Evolutionary conservation across 2,113 vertebrate species (phyloP), one percentile per base, ranked within the genome.

Genomic region (Lamprotornis superbus): DNA sequence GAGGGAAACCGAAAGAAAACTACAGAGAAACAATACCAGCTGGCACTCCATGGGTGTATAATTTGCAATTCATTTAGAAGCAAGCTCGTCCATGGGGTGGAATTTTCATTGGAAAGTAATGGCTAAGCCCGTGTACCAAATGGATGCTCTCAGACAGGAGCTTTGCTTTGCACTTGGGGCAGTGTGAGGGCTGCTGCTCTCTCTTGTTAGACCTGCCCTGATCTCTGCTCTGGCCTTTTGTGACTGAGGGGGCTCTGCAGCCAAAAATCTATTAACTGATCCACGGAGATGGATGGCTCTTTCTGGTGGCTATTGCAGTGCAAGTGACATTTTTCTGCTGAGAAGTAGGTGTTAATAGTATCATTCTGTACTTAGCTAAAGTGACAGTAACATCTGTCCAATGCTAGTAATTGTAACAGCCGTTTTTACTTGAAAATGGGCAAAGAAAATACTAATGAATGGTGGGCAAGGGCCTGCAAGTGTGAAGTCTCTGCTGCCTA

Each of bases 31-130:
- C 78, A 93, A 93, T 94, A 95, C 53, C 93, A 97, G 95, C 94
- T 97, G 93, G 93, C 70, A 69, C 74, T 95, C 74, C 33, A 39
- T 55, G 82, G 50, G 67, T 82, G 61, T 94, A 35, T 83, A 89
- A 96, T 97, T 96, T 95, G 75, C 82, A 83, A 69, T 87, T 90
- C 70, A 88, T 94, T 90, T 96, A 80, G 55, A 70, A 93, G 50
- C 52, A 76, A 44, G 63, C 91, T 93, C 0, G 0, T 93, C 87
- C 12, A 1, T 47, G 50, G 82, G 78, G 91, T 95, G 67, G 74
- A 87, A 85, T 91, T 95, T 85, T 91, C 63, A 4, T 1, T 93
- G 92, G 71, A 47, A 95, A 88, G 63, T 23, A 57, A 67, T 87
- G 75, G 46, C 81, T 55, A 85, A 77, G 31, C n/a, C 70, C 35